phyloP scores from a whole-genome alignment of 2,113 vertebrate species.

The Rostratula benghalensis region DNA sequence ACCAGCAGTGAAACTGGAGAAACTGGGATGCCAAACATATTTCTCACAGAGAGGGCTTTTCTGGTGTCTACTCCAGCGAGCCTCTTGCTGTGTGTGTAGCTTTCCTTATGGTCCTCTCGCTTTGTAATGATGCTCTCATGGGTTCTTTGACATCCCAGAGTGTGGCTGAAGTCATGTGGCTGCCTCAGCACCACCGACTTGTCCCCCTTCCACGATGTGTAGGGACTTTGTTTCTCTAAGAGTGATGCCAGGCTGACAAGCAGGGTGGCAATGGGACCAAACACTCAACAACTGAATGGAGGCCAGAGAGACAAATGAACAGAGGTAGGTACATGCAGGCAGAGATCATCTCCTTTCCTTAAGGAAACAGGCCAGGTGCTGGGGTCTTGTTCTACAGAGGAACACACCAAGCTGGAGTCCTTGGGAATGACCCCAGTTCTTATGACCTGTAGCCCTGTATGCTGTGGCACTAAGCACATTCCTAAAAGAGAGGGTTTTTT shows the following conservation, averaged over 20 bases:
- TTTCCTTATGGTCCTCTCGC: rapidly evolving
- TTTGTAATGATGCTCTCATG: background rate
- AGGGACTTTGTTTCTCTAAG: background rate
- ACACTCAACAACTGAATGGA: background rate
- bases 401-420: background rate
- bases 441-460: background rate
- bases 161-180: background rate
- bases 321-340: rapidly evolving
- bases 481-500: background rate
- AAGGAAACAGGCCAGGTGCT: background rate
- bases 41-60: background rate
- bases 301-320: background rate
- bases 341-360: background rate
- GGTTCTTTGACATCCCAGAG: background rate
- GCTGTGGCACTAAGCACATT: background rate
- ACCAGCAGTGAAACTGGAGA: background rate
- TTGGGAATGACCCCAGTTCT: background rate
- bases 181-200: rapidly evolving
- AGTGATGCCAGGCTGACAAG: background rate
- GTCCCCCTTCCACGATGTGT: background rate
- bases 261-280: rapidly evolving
- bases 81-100: rapidly evolving
- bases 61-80: background rate
- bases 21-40: rapidly evolving
- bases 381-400: background rate